A percentile compares a stretch with the other conserved stretches of the same genome.
Evolutionary conservation across 23 tunicate genomes (phyloP).

Genomic region (Ciona savignyi): DNA sequence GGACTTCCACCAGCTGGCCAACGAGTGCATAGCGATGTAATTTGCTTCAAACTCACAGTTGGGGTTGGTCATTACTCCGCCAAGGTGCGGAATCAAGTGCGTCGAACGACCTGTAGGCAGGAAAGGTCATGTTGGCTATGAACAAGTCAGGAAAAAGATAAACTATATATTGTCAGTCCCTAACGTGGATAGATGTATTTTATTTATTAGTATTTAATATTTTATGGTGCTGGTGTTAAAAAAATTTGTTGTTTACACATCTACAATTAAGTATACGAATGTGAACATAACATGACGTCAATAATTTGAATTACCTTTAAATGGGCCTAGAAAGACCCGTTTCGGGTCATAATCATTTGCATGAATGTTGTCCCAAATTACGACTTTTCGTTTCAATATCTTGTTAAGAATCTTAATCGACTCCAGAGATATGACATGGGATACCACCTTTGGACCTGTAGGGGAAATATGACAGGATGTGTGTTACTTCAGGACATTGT

Average conservation of each 20-base stretch:
- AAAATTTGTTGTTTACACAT: background rate
- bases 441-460: constrained; percentile 95
- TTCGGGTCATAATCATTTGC: constrained; percentile 99
- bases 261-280: background rate
- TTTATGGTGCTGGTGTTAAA: background rate
- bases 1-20: constrained; percentile 87
- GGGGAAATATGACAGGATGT: no score
- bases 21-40: constrained; percentile 90
- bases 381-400: constrained; percentile 56
- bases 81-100: constrained; percentile 39
- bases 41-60: constrained; percentile 97
- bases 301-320: constrained; percentile 61
- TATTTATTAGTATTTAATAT: background rate
- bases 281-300: no score
- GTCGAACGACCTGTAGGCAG: constrained; percentile 96
- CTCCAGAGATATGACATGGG: constrained; percentile 66
- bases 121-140: no score
- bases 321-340: constrained; percentile 89
- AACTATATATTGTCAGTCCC: background rate
- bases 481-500: no score
- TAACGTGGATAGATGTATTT: background rate
- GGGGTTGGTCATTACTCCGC: constrained; percentile 91
- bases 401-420: constrained; percentile 61
- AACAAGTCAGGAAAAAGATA: no score
- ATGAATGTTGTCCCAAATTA: constrained; percentile 98